phyloP scores from a whole-genome alignment of 1,140 invertebrate genomes.

The Heliconius eleuchia region DNA sequence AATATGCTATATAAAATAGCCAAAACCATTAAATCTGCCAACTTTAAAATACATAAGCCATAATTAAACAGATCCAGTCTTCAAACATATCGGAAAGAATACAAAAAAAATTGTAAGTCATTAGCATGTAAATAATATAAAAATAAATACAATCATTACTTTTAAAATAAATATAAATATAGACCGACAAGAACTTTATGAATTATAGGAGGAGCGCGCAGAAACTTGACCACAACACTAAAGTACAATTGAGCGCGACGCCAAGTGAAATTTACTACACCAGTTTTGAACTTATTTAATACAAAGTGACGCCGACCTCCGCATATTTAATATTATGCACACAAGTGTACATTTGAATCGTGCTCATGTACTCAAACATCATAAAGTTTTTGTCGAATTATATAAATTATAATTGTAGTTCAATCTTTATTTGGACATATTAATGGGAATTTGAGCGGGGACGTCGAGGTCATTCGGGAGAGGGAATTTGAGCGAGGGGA shows the following conservation, averaged over 20 bases:
- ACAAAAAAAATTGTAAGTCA: background rate
- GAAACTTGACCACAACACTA: too few species aligned
- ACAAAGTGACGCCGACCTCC: too few species aligned
- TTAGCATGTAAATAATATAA: background rate
- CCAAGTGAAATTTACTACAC: too few species aligned
- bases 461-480: constrained; percentile 48
- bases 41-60: background rate
- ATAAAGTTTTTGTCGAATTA: too few species aligned
- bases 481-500: constrained; percentile 61
- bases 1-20: background rate
- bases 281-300: too few species aligned
- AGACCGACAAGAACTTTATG: too few species aligned
- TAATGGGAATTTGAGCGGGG: constrained; percentile 59
- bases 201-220: too few species aligned
- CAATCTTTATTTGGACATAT: constrained; percentile 39
- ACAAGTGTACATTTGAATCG: too few species aligned
- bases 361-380: too few species aligned
- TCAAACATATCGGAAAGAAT: background rate
- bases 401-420: background rate
- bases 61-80: constrained; percentile 7
- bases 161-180: background rate
- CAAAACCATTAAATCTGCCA: background rate
- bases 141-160: background rate
- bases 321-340: too few species aligned
- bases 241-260: too few species aligned